phyloP scores from a whole-genome alignment of 2,113 vertebrate genomes.

The Chunga burmeisteri region DNA sequence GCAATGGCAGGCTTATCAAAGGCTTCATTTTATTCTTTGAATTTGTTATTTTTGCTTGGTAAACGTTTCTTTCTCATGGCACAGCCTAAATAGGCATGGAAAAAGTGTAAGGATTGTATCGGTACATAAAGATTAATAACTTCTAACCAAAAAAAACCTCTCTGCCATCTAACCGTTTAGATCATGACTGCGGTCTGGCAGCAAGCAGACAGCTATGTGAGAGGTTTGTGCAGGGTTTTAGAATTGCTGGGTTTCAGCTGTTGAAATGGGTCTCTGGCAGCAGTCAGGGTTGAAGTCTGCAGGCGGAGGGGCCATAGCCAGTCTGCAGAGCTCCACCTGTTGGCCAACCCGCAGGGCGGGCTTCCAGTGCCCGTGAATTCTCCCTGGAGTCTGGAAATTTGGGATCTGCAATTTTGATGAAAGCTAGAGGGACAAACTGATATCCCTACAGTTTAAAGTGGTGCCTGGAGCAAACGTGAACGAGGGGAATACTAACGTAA shows the following conservation, averaged over 20 bases:
- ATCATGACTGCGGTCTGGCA: not conserved
- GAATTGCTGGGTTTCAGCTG: not conserved
- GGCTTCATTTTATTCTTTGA: not conserved
- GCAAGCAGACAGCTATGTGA: not conserved
- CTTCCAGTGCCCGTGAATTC: not conserved
- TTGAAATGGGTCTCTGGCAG: not conserved
- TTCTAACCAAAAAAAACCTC: not conserved
- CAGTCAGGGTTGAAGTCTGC: not conserved
- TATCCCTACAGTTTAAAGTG: not conserved
- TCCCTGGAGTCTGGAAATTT: not conserved
- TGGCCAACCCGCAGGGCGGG: not conserved
- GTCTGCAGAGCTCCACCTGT: conserved; percentile 30
- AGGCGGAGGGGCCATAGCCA: not conserved
- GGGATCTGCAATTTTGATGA: not conserved
- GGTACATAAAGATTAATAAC: not conserved
- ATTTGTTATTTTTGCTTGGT: not conserved
- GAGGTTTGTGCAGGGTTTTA: not conserved
- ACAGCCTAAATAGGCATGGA: not conserved
- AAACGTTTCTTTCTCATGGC: not conserved
- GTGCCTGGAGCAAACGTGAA: not conserved
- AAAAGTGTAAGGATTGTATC: not conserved
- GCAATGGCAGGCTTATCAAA: not conserved
- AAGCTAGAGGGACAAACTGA: not conserved
- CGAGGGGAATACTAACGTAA: not conserved
- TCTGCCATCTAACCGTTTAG: not conserved